These are phyloP conservation scores for Manduca sexta DNA, from an alignment of 1,140 invertebrate genomes.

Conservation along the genomic window DNA sequence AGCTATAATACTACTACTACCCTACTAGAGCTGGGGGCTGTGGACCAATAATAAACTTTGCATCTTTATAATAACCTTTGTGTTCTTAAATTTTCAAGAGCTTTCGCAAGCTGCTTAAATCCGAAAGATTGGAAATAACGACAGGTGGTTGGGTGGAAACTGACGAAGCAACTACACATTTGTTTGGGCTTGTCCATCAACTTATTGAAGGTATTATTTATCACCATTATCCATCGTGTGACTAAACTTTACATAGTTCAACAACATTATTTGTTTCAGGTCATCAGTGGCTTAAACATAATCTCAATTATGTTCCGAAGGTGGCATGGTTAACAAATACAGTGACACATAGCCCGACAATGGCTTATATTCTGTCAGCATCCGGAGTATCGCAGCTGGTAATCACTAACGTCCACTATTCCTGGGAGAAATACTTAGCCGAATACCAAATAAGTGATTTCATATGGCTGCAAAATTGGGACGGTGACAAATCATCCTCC, in stretches of 20 bases:
- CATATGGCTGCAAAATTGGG: slow-evolving; percentile 85
- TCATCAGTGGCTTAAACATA: slow-evolving; percentile 86
- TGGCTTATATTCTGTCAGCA: slow-evolving; percentile 80
- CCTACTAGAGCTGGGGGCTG: too few relatives aligned
- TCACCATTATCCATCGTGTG: too few relatives aligned
- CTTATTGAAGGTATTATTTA: slow-evolving; percentile 82
- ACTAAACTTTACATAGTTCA: too few relatives aligned
- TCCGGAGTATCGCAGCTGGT: slow-evolving; percentile 80
- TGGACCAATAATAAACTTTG: too few relatives aligned
- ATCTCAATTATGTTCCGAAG: slow-evolving; percentile 79
- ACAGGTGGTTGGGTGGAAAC: slow-evolving; percentile 96
- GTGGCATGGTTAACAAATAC: slow-evolving; percentile 86
- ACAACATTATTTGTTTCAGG: slow-evolving; percentile 67
- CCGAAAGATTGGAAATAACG: slow-evolving; percentile 88
- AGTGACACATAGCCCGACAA: slow-evolving; percentile 84
- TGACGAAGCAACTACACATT: slow-evolving; percentile 90
- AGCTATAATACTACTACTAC: too few relatives aligned
- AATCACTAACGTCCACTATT: slow-evolving; percentile 80
- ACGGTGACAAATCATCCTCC: slow-evolving; percentile 28
- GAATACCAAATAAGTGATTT: slow-evolving; percentile 86
- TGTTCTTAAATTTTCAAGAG: not conserved
- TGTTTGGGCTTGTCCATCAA: slow-evolving; percentile 93
- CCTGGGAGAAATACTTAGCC: slow-evolving; percentile 88
- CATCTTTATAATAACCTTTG: not conserved
- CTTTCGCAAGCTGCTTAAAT: slow-evolving; percentile 79